phyloP scores from a whole-genome alignment of 1,140 invertebrate species.

The Caenorhabditis brenneri region DNA sequence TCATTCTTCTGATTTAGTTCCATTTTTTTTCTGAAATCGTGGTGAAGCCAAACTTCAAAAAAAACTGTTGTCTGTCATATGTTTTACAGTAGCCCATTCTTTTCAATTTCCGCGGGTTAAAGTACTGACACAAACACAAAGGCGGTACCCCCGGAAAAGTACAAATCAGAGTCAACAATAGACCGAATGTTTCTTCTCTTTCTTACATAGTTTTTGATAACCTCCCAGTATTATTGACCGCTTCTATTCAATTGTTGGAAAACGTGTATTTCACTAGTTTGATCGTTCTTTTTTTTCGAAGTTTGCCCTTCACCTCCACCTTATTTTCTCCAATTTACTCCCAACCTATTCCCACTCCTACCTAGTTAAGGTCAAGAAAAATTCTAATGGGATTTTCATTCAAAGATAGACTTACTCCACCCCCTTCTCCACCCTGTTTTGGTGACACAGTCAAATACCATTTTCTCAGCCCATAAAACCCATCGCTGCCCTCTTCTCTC shows the following conservation, averaged over 20 bases:
- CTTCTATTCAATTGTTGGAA: background rate
- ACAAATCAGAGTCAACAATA: conserved; percentile 20
- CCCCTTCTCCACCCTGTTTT: background rate
- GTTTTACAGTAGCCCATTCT: no score
- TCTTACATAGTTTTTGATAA: background rate
- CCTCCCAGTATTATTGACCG: conserved; percentile 17
- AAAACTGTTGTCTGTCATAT: no score
- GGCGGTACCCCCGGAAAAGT: conserved; percentile 11
- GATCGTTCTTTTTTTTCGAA: background rate
- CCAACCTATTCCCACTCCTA: background rate
- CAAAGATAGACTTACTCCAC: background rate
- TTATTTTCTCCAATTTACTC: no score
- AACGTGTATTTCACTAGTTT: background rate
- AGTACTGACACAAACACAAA: background rate
- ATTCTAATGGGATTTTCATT: background rate
- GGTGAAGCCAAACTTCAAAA: no score
- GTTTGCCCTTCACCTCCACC: background rate
- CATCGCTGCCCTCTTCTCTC: background rate
- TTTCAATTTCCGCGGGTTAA: background rate
- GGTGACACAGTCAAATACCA: background rate
- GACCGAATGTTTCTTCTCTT: background rate
- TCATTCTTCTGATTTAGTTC: no score
- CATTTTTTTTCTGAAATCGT: no score
- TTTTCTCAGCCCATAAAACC: background rate
- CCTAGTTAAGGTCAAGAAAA: background rate